phyloP scores from a whole-genome alignment of 2,113 vertebrate species.

The Apteryx mantelli region DNA sequence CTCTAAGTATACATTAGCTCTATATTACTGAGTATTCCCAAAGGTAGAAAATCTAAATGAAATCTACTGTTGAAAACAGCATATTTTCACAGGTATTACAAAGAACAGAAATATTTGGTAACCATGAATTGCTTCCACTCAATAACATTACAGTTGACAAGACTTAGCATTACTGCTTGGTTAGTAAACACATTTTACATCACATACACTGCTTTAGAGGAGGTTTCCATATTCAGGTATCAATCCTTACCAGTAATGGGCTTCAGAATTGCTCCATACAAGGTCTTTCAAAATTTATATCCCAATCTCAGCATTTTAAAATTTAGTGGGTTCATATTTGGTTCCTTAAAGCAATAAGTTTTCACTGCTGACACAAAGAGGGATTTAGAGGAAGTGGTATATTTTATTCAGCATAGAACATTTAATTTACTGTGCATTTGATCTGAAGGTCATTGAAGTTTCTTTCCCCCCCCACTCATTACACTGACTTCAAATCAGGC shows the following conservation, averaged over 20 bases:
- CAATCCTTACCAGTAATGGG: not conserved
- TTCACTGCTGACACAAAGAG: not conserved
- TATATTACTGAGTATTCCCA: not conserved
- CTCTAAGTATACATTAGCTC: not conserved
- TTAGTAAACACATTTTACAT: not conserved
- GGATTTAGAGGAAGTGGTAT: not conserved
- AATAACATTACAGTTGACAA: not conserved
- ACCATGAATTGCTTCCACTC: not conserved
- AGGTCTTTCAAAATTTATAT: not conserved
- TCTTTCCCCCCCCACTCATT: not conserved
- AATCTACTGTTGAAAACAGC: not conserved
- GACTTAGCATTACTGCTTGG: not conserved
- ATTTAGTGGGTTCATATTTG: not conserved
- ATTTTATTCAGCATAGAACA: not conserved
- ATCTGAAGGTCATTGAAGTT: not conserved
- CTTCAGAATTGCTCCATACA: not conserved
- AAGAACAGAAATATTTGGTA: not conserved
- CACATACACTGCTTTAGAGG: not conserved
- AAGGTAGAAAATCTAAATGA: not conserved
- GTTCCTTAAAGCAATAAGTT: not conserved
- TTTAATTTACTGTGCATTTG: not conserved
- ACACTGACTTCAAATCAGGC: not conserved
- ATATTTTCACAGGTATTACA: not conserved
- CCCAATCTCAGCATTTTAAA: not conserved
- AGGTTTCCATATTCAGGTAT: not conserved